Evolutionary conservation across 2,888 invertebrate species (phyloP).

Genomic region (Rhagophthalmus giganteus): DNA sequence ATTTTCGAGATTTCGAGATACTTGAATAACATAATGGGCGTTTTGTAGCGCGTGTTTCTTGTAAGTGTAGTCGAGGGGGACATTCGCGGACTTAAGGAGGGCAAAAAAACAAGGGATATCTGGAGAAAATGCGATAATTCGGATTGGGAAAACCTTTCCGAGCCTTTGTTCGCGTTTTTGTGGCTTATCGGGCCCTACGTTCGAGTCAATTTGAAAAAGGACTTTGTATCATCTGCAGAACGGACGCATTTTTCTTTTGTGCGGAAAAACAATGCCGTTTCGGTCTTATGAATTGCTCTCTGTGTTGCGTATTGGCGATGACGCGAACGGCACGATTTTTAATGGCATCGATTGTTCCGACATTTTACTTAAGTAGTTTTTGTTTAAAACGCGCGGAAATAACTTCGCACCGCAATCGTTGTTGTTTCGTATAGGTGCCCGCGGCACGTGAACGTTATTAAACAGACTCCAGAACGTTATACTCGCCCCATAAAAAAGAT

Average conservation of each 20-base stretch:
- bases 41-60: no score
- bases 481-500: no score
- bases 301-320: neutral
- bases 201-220: conserved; percentile 14
- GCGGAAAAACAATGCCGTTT: neutral
- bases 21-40: no score
- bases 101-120: conserved; percentile 8
- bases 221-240: conserved; percentile 7
- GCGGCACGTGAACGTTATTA: no score
- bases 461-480: no score
- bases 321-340: conserved; percentile 6
- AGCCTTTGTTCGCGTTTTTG: conserved; percentile 14
- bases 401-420: no score
- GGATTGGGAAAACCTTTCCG: conserved; percentile 9
- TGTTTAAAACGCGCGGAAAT: neutral
- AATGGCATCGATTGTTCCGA: no score
- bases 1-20: no score
- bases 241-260: conserved; percentile 4
- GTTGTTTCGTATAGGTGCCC: no score
- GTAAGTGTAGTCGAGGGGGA: no score
- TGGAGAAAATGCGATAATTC: conserved; percentile 9
- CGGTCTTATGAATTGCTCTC: neutral
- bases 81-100: neutral
- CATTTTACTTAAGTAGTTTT: no score
- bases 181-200: conserved; percentile 9